Base-by-base conservation (phyloP, 1,140 invertebrate genomes). In the Drosophila albomicans region DNA sequence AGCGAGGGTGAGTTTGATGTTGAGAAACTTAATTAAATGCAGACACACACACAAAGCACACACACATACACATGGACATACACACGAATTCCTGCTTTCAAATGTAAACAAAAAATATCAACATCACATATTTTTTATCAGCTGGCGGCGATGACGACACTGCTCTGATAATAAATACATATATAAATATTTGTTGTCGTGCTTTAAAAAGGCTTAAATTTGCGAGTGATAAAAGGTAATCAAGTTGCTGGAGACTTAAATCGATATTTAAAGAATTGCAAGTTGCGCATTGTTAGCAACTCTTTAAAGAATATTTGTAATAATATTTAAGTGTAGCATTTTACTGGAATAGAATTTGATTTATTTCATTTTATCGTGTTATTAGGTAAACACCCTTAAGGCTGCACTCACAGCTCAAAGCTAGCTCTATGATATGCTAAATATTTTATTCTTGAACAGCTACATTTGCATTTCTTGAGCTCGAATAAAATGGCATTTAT, bases 1-100 rank as follows among this genome's bases (percentile, higher is more conserved):
- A 32, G 51, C 1, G 51, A 25, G 32, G 3, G 25, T 2, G 10
- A 54, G 10, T 41, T 11, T 48, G 46, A 20, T 45, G 41, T 25
- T 48, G 66, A 61, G 75, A 85, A 87, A 85, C 82, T 85, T 85
- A 87, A 85, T 86, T 87, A 86, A 86, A 87, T 82, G 82, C 82
- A 79, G 78, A 52, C 81, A 58, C 59, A 61, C 68, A 75, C 20
- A 64, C 46, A 52, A 43, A 41, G 68, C 30, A 43, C 71, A 46
- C 45, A 57, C 57, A 69, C 13, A 54, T 45, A 48, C 28, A 62
- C 35, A 61, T 38, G 30, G 16, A 20, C 45, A 66, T 6, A 32
- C 30, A 35, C 52, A 20, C 43, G 28, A 61, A 51, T 58, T 30
- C 11, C 30, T 45, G 35, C 15, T 61, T 25, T 58, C 35, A 58